A percentile compares a stretch with the other conserved stretches of the same genome.
Evolutionary conservation across 2,888 invertebrate species (phyloP).

Genomic region (Sericinus montela): DNA sequence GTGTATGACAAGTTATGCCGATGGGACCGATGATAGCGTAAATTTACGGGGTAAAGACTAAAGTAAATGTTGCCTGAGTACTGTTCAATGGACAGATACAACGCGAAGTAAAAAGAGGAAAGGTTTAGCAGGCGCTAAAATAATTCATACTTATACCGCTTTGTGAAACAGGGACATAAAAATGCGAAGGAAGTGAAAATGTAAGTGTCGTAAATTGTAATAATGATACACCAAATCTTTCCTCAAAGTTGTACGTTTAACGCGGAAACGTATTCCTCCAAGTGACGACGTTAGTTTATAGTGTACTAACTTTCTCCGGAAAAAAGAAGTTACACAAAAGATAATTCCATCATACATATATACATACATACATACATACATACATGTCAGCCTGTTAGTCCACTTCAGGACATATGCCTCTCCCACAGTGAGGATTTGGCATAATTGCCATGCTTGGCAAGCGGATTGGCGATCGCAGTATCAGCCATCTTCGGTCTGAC

Average conservation of each 20-base stretch:
- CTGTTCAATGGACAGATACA: background rate
- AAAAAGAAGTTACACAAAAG: background rate
- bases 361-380: no score
- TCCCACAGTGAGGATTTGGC: no score
- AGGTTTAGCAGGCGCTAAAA: conserved; percentile 12
- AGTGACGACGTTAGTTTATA: conserved; percentile 11
- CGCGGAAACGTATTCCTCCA: conserved; percentile 14
- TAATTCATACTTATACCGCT: conserved; percentile 17
- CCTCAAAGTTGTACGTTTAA: conserved; percentile 16
- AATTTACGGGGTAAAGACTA: conserved; percentile 1
- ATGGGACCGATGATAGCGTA: conserved; percentile 1
- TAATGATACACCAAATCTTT: conserved; percentile 19
- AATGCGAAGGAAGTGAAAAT: conserved; percentile 15
- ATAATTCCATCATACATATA: background rate
- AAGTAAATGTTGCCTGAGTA: background rate
- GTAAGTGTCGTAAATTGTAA: conserved; percentile 20
- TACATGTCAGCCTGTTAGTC: no score
- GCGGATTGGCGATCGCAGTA: no score
- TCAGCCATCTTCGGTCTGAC: no score
- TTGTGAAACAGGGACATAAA: conserved; percentile 15
- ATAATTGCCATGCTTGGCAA: no score
- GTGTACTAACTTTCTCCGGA: background rate
- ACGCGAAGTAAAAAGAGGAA: conserved; percentile 5
- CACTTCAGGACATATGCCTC: no score
- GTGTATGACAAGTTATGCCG: conserved; percentile 7